phyloP scores from a whole-genome alignment of 2,797 vertebrate species.

The Hemibagrus guttatus region DNA sequence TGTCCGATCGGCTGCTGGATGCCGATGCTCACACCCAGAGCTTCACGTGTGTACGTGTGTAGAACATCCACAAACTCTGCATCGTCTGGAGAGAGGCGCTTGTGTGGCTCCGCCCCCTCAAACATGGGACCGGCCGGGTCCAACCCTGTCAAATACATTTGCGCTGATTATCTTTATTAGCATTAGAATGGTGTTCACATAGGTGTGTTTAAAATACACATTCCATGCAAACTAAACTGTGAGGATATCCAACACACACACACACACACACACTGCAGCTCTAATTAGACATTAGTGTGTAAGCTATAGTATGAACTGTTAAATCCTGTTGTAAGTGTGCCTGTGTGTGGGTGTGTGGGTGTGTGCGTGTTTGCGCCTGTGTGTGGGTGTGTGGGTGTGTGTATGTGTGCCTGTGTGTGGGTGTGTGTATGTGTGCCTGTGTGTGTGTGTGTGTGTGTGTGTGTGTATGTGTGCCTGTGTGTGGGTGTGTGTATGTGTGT shows the following conservation, averaged over 20 bases:
- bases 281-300: too few species aligned
- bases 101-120: constrained; percentile 81
- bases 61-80: constrained; percentile 95
- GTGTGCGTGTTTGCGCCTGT: too few species aligned
- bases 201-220: not conserved
- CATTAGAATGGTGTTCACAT: not conserved
- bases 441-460: too few species aligned
- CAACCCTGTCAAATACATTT: constrained; percentile 73
- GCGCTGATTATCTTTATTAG: not conserved
- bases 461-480: not conserved
- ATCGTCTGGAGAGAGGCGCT: constrained; percentile 91
- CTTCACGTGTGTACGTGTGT: constrained; percentile 89
- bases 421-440: too few species aligned
- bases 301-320: too few species aligned
- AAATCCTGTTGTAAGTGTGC: not conserved
- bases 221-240: not conserved
- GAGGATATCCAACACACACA: not conserved
- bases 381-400: too few species aligned
- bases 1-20: constrained; percentile 95
- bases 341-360: too few species aligned
- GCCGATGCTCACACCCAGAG: constrained; percentile 92
- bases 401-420: too few species aligned
- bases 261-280: too few species aligned
- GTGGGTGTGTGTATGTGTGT: not conserved
- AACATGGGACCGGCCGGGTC: constrained; percentile 97